Conservation (phyloP, 1,140 invertebrate species). For the Stenopsyche tienmushanensis region DNA sequence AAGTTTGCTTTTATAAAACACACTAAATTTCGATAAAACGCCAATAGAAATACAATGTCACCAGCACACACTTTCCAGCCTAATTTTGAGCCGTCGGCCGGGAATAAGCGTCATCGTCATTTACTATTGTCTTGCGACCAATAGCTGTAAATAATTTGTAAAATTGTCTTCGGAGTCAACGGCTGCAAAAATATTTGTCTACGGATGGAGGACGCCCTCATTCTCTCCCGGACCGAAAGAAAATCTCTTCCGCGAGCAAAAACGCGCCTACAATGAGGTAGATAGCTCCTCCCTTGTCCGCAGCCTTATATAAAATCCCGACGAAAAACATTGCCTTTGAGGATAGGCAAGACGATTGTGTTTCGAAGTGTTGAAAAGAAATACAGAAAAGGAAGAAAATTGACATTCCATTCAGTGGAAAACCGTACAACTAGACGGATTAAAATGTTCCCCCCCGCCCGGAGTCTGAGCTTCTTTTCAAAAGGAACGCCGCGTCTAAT, state of each 20-base stretch:
- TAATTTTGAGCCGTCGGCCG: no score
- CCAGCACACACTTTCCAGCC: no score
- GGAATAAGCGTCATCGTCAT: no score
- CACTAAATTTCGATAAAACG: no score
- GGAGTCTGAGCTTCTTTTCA: no score
- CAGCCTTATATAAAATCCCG: conserved; percentile 1
- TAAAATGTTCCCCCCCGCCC: not conserved
- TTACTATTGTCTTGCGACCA: no score
- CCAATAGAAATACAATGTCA: no score
- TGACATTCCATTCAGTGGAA: conserved; percentile 12
- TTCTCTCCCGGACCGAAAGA: not conserved
- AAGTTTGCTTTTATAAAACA: no score
- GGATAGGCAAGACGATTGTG: conserved; percentile 2
- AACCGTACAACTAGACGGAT: not conserved
- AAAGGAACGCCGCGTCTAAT: no score
- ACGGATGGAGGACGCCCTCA: not conserved
- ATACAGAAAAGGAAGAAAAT: conserved; percentile 6
- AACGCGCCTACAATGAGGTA: not conserved
- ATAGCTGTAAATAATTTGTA: not conserved
- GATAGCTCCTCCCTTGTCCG: not conserved
- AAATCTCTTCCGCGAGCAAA: not conserved
- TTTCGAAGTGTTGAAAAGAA: conserved; percentile 18
- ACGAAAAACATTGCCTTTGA: conserved; percentile 13
- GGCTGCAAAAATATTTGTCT: not conserved
- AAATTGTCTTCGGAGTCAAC: not conserved